Evolutionary conservation across 2,797 vertebrate genomes (phyloP).

Genomic region (Erpetoichthys calabaricus): DNA sequence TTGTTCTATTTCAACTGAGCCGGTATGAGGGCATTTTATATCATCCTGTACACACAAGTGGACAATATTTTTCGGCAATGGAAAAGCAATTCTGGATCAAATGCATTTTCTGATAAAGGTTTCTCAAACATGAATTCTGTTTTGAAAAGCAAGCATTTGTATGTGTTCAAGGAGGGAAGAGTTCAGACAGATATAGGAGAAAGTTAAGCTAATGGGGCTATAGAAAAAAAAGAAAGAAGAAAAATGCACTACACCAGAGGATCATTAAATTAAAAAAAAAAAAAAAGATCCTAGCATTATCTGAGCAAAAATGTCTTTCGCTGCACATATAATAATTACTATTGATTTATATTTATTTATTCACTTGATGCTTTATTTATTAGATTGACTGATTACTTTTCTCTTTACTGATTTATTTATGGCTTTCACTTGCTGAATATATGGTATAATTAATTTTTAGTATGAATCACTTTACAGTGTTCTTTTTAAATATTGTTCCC

Average conservation of each 20-base stretch:
- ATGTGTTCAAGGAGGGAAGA: conserved; percentile 27
- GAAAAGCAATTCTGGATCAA: conserved; percentile 56
- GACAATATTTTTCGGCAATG: conserved; percentile 69
- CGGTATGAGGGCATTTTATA: conserved; percentile 81
- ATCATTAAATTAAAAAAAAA: no score
- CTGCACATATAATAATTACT: no score
- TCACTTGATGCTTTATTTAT: no score
- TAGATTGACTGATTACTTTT: no score
- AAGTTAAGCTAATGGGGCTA: conserved; percentile 20
- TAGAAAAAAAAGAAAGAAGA: conserved; percentile 11
- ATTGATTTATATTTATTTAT: no score
- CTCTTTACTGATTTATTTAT: no score
- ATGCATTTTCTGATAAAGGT: conserved; percentile 60
- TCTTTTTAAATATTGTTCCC: no score
- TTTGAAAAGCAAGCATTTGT: conserved; percentile 55
- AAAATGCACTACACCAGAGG: background rate
- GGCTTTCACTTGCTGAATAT: no score
- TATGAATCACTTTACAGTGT: no score
- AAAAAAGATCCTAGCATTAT: no score
- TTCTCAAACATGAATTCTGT: conserved; percentile 69
- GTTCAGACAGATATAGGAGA: conserved; percentile 10
- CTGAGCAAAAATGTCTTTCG: no score
- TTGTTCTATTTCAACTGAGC: conserved; percentile 74
- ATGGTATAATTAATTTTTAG: no score
- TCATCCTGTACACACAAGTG: conserved; percentile 76